Percentiles rank a stretch among this genome's conserved stretches.
Conservation (phyloP, 2,113 vertebrate genomes). For the Clarias batrachus region DNA sequence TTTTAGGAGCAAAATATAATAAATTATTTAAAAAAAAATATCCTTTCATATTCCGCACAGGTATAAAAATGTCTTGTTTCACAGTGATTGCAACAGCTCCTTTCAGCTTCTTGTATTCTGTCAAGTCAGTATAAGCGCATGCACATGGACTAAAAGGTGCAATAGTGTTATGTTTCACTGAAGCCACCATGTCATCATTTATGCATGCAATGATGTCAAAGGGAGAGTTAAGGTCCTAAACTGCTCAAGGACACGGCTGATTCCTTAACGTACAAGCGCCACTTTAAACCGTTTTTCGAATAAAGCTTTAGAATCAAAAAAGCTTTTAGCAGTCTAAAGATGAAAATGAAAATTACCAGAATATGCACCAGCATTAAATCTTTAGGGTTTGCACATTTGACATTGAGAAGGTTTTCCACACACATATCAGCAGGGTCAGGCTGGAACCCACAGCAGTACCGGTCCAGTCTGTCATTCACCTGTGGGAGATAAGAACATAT, state of each 20-base stretch:
- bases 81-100: conserved; percentile 14
- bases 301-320: not conserved
- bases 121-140: conserved; percentile 25
- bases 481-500: conserved; percentile 55
- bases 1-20: not conserved
- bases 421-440: conserved; percentile 83
- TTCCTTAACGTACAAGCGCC: not conserved
- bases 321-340: not conserved
- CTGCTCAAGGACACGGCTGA: conserved; percentile 14
- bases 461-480: conserved; percentile 90
- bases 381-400: conserved; percentile 78
- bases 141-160: conserved; percentile 13
- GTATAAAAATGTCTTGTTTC: not conserved
- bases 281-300: not conserved
- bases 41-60: not conserved
- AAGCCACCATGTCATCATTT: conserved; percentile 39
- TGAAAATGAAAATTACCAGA: conserved; percentile 73
- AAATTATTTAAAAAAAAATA: not conserved
- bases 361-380: conserved; percentile 88
- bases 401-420: conserved; percentile 81
- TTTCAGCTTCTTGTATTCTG: conserved; percentile 9
- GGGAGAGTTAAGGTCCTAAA: not conserved
- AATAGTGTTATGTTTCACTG: conserved; percentile 39
- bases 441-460: conserved; percentile 90
- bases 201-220: conserved; percentile 37